Evolutionary conservation across 2,888 invertebrate species (phyloP).

Genomic region (Acleris sparsana): DNA sequence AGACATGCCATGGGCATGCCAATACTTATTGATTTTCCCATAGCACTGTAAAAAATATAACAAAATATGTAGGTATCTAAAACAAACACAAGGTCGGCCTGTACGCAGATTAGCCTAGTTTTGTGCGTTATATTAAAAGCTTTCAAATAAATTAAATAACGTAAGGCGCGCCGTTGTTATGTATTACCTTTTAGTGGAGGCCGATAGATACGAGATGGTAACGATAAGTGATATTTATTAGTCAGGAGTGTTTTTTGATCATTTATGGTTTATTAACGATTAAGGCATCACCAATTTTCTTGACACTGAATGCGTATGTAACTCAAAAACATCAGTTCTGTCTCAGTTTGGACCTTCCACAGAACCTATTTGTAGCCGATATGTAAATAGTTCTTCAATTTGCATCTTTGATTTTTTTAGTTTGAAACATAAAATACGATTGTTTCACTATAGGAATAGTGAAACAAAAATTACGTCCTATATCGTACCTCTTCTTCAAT

Average conservation of each 20-base stretch:
- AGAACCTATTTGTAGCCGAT: too few species aligned
- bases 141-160: slow-evolving; percentile 75
- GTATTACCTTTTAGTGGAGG: slow-evolving; percentile 42
- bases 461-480: too few species aligned
- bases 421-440: too few species aligned
- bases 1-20: not conserved
- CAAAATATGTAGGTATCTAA: slow-evolving; percentile 17
- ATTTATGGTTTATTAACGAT: not conserved
- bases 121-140: slow-evolving; percentile 66
- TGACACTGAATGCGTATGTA: too few species aligned
- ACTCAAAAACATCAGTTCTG: too few species aligned
- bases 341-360: too few species aligned
- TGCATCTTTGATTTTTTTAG: too few species aligned
- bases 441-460: too few species aligned
- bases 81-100: slow-evolving; percentile 47
- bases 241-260: not conserved
- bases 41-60: slow-evolving; percentile 15
- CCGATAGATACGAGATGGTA: slow-evolving; percentile 10
- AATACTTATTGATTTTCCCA: slow-evolving; percentile 15
- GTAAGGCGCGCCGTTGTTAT: slow-evolving; percentile 60
- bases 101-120: slow-evolving; percentile 63
- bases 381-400: too few species aligned
- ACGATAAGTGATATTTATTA: slow-evolving; percentile 10
- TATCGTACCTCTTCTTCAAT: not conserved
- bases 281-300: too few species aligned